Evolutionary conservation across 1,140 invertebrate species (phyloP).

Genomic region (Drosophila chauvacae): DNA sequence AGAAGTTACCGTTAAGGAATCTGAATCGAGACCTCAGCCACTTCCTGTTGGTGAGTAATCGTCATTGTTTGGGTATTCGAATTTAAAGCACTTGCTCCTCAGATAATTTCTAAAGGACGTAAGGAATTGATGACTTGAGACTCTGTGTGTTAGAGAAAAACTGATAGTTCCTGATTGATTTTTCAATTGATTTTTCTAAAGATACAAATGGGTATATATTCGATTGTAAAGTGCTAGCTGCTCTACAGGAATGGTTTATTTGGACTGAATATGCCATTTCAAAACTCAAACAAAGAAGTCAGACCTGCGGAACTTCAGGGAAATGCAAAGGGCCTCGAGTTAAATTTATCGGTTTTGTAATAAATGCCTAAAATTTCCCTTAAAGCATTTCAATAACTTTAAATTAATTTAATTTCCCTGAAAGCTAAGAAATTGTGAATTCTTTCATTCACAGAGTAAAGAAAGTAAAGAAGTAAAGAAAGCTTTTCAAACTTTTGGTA

Average conservation of each 20-base stretch:
- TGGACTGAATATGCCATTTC: background rate
- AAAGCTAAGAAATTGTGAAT: background rate
- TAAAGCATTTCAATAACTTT: background rate
- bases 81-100: background rate
- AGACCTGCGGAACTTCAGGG: background rate
- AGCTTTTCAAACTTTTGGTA: background rate
- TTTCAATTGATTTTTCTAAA: constrained; percentile 16
- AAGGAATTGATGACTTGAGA: background rate
- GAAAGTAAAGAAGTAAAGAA: background rate
- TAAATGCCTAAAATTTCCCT: background rate
- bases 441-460: background rate
- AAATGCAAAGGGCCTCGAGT: background rate
- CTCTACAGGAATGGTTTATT: constrained; percentile 26
- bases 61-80: background rate
- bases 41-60: background rate
- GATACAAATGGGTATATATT: background rate
- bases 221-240: too few species aligned
- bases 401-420: too few species aligned
- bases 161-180: background rate
- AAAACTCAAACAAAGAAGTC: background rate
- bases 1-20: background rate
- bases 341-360: background rate
- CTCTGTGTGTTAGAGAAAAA: too few species aligned
- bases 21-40: background rate
- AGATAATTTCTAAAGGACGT: background rate